Evolutionary conservation across 1,140 invertebrate species (phyloP).

Genomic region (Neodiprion fabricii): DNA sequence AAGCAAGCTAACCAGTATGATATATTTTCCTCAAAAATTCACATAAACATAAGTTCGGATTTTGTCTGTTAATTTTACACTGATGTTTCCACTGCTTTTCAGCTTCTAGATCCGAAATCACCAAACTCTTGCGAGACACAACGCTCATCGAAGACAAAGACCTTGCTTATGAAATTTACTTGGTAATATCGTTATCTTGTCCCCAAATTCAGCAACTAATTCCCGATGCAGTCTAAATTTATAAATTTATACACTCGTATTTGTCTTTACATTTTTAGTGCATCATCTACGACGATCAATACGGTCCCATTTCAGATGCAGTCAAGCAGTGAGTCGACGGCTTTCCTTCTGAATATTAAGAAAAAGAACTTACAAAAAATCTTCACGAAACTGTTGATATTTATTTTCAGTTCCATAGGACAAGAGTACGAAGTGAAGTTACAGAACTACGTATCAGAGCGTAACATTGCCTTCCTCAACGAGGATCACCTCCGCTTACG

Average conservation of each 20-base stretch:
- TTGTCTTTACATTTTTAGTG: slow-evolving; percentile 58
- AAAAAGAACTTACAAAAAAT: background rate
- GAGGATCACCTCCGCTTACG: slow-evolving; percentile 80
- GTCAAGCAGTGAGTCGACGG: slow-evolving; percentile 69
- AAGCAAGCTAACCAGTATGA: slow-evolving; percentile 31
- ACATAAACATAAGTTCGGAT: slow-evolving; percentile 9
- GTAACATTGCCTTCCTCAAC: slow-evolving; percentile 75
- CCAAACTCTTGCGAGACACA: slow-evolving; percentile 73
- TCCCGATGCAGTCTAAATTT: slow-evolving; percentile 37
- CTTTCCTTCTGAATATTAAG: too few species aligned
- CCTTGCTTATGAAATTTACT: slow-evolving; percentile 78
- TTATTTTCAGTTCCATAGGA: slow-evolving; percentile 69
- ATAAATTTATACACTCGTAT: slow-evolving; percentile 34
- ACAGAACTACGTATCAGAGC: slow-evolving; percentile 64
- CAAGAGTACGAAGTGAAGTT: slow-evolving; percentile 78
- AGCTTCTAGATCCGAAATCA: slow-evolving; percentile 56
- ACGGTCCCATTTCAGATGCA: slow-evolving; percentile 77
- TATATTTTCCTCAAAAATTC: slow-evolving; percentile 13
- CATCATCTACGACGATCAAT: slow-evolving; percentile 76
- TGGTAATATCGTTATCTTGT: slow-evolving; percentile 66
- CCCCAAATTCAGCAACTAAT: background rate
- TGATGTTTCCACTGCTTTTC: slow-evolving; percentile 9
- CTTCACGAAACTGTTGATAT: slow-evolving; percentile 22
- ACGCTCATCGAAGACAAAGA: slow-evolving; percentile 73
- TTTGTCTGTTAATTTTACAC: slow-evolving; percentile 17